phyloP scores from a whole-genome alignment of 2,113 vertebrate species.

The Sander vitreus region DNA sequence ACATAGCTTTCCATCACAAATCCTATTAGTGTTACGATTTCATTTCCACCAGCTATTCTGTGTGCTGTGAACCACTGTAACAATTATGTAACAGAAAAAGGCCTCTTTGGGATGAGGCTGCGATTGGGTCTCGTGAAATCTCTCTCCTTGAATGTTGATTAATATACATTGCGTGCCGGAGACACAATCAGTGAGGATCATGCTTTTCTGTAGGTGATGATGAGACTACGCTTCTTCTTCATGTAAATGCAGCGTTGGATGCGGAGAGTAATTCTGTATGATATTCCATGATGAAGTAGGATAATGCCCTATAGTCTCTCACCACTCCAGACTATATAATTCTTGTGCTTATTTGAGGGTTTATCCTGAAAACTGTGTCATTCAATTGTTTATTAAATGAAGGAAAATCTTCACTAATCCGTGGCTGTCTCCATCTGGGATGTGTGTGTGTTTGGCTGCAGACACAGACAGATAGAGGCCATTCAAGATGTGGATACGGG shows the following conservation, averaged over 20 bases:
- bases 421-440: slow-evolving; percentile 78
- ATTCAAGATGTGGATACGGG: slow-evolving; percentile 65
- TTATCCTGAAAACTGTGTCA: slow-evolving; percentile 82
- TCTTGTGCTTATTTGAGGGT: slow-evolving; percentile 77
- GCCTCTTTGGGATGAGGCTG: not conserved
- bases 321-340: slow-evolving; percentile 38
- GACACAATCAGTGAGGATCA: slow-evolving; percentile 58
- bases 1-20: slow-evolving; percentile 49
- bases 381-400: slow-evolving; percentile 84
- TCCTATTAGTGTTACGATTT: slow-evolving; percentile 53
- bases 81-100: slow-evolving; percentile 27
- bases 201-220: slow-evolving; percentile 27
- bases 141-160: slow-evolving; percentile 24
- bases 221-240: slow-evolving; percentile 5
- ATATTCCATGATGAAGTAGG: slow-evolving; percentile 49
- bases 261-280: slow-evolving; percentile 50
- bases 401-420: slow-evolving; percentile 85
- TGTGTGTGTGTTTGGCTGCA: slow-evolving; percentile 28
- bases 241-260: slow-evolving; percentile 23
- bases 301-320: slow-evolving; percentile 59
- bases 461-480: slow-evolving; percentile 49
- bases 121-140: not conserved
- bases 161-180: slow-evolving; percentile 22
- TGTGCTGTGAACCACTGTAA: slow-evolving; percentile 17
- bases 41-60: slow-evolving; percentile 44